Evolutionary conservation across 2,113 vertebrate species (phyloP).

Genomic region (Monopterus albus): DNA sequence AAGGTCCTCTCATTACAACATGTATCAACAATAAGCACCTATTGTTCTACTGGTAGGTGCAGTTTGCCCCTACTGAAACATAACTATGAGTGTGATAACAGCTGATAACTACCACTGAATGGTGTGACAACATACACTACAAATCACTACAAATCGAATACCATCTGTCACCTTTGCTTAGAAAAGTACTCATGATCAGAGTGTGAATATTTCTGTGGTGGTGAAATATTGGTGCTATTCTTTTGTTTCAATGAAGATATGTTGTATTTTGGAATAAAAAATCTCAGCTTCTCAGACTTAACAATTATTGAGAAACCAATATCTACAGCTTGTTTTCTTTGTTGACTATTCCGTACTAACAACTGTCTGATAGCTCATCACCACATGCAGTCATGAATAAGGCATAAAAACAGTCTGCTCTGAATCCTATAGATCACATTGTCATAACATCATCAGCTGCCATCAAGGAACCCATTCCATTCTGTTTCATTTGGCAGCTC

Average conservation of each 20-base stretch:
- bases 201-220: conserved; percentile 3
- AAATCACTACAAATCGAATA: no score
- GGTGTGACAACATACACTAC: no score
- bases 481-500: conserved; percentile 39
- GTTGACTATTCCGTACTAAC: conserved; percentile 4
- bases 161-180: not conserved
- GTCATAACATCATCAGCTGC: conserved; percentile 50
- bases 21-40: no score
- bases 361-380: conserved; percentile 3
- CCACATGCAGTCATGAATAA: conserved; percentile 46
- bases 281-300: not conserved
- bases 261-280: not conserved
- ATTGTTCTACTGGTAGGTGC: no score
- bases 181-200: not conserved
- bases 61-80: no score
- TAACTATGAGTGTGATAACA: no score
- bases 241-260: not conserved
- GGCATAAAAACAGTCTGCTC: conserved; percentile 36
- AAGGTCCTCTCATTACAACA: no score
- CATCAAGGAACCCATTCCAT: conserved; percentile 20
- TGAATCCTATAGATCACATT: conserved; percentile 31
- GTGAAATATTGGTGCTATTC: not conserved
- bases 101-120: no score
- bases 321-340: conserved; percentile 9
- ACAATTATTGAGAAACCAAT: conserved; percentile 4